A percentile compares a stretch with the other conserved stretches of the same genome.
phyloP scores from a whole-genome alignment of 2,113 vertebrate genomes.

The Petroica traversi region DNA sequence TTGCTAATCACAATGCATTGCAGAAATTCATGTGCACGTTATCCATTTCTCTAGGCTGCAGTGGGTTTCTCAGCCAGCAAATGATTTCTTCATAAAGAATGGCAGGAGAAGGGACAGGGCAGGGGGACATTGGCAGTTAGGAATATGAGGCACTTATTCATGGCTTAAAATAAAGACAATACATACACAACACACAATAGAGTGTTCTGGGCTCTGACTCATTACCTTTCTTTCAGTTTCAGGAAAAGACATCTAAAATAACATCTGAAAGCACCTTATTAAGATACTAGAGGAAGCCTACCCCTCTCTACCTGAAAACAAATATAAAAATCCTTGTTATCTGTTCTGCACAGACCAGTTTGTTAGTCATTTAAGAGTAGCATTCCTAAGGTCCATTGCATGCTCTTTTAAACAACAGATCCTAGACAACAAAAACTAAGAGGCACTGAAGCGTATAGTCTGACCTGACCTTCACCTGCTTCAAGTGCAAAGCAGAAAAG shows the following conservation, averaged over 20 bases:
- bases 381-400: background rate
- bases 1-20: background rate
- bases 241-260: background rate
- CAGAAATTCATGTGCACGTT: background rate
- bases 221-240: background rate
- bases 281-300: background rate
- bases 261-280: background rate
- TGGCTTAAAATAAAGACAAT: background rate
- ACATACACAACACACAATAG: background rate
- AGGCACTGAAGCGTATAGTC: background rate
- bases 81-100: background rate
- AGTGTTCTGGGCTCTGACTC: background rate
- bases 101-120: too few relatives aligned
- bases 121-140: background rate
- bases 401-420: background rate
- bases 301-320: background rate
- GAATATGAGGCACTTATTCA: background rate
- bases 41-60: background rate
- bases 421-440: background rate
- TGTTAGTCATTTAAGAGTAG: background rate
- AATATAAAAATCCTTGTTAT: background rate
- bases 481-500: background rate
- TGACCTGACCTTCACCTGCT: background rate
- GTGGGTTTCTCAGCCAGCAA: background rate
- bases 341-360: background rate